Evolutionary conservation across 1,140 invertebrate species (phyloP), one percentile per base, ranked within the genome.

Genomic region (Hermetia illucens): DNA sequence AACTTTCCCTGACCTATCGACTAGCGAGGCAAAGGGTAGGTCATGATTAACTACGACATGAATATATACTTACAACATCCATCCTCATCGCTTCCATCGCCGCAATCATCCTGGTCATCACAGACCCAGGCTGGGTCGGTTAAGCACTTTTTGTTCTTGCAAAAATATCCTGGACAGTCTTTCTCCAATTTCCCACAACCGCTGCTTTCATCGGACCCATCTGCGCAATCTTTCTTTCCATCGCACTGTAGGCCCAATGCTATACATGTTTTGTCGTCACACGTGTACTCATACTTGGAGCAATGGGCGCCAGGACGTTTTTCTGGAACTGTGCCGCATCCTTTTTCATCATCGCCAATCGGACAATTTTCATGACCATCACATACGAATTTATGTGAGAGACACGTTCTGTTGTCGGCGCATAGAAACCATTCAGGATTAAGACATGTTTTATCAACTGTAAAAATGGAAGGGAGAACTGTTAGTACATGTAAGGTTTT

Each of bases 181-280:
- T 43, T 35, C 29, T 36, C 17, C 6, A 48, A 38, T 18, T 49
- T 45, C 13, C 43, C 43, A 50, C 78, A 83, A 4, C 63, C 55
- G 0, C 41, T 44, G 3, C 58, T 53, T 55, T 86, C 81, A 61
- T 93, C 90, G 3, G 77, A 78, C 2, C 67, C 70, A 61, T 89
- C 81, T 1, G 70, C 63, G 62, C 92, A 97, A 50, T 96, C 82
- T 4, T 51, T 21, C 1, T 65, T 62, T 2, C 74, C 72, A 51
- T 94, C 74, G 53, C 89, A 94, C 42, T 87, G 74, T 21, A 70
- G 52, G 1, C 62, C 47, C 0, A 61, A 39, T 1, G 71, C 63
- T 19, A 91, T 66, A 50, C 87, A 92, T 4, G 65, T 66, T 15
- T 65, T 65, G 43, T 73, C 66, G 16, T 64, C 53, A 34, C 75